phyloP scores from a whole-genome alignment of 2,888 invertebrate species.

The Drosophila diplacantha region DNA sequence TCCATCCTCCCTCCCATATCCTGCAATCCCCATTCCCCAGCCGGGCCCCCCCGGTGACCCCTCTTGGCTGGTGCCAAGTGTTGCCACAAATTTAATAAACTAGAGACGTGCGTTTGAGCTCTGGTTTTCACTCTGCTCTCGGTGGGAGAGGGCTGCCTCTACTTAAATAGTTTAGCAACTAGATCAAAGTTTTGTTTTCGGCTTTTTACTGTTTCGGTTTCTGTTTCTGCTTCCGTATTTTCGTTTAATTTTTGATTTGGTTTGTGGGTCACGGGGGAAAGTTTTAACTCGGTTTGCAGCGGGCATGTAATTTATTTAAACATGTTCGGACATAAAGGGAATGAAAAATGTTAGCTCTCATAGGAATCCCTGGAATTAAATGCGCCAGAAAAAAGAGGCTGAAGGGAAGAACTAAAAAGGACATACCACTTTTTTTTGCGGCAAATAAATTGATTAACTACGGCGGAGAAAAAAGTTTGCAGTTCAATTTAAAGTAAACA shows the following conservation, averaged over 20 bases:
- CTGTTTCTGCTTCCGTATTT: conserved; percentile 33
- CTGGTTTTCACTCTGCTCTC: conserved; percentile 47
- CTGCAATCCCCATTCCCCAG: not conserved
- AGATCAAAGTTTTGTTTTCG: conserved; percentile 61
- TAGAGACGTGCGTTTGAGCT: conserved; percentile 71
- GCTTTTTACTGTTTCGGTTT: conserved; percentile 32
- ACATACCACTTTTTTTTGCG: not conserved
- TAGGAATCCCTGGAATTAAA: not conserved
- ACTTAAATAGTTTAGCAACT: conserved; percentile 62
- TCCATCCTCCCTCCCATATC: not conserved
- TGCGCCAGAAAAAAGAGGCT: no score
- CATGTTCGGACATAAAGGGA: conserved; percentile 34
- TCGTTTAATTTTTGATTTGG: conserved; percentile 51
- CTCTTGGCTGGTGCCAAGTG: conserved; percentile 54
- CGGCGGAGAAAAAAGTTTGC: not conserved
- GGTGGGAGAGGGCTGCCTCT: conserved; percentile 22
- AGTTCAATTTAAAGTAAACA: conserved; percentile 7
- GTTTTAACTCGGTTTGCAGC: conserved; percentile 39
- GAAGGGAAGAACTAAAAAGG: not conserved
- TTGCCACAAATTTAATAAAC: conserved; percentile 71
- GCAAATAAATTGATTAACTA: conserved; percentile 12
- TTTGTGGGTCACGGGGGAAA: conserved; percentile 54
- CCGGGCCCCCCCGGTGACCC: not conserved
- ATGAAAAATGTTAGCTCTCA: conserved; percentile 29
- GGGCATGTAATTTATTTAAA: conserved; percentile 37